Base-by-base conservation (phyloP, 2,888 invertebrate genomes). In the Erpobdella octoculata region DNA sequence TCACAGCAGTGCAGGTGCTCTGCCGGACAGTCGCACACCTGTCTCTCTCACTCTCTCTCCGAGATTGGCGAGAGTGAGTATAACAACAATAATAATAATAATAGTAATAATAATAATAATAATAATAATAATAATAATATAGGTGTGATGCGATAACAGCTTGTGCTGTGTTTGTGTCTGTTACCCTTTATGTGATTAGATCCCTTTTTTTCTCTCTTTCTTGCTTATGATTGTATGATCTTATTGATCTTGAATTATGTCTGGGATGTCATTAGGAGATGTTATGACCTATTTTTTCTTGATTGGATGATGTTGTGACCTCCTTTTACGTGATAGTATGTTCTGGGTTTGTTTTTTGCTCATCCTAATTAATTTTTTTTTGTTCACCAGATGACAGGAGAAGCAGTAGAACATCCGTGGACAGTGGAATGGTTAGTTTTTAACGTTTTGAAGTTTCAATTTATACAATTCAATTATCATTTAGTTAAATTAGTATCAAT, bases 391-490 rank as follows among this genome's bases (percentile, higher is more conserved):
- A 62, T 53, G 64, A 91, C 83, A 88, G 93, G 75, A 89, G 94
- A 79, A 93, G 93, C 76, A 93, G 93, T 78, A 93, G 93, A 76
- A 93, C 93, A 70, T 93, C 93, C 0, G 86, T 94, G 79, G 95
- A 95, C 85, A 93, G 93, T 84, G 94, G 94, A 79, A 93, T 95
- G 82, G 84, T 83, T 75, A 77, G 83, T 79, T 18, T 25, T 59
- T 59, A 6, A 65, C 15, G 33, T 64, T 31, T n/a, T 1, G n/a
- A n/a, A 18, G 46, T 46, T 46, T 3, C 18, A 46, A 3, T n/a
- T 1, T 46, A 3, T 3, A 2, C 21, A 46, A 46, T n/a, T 46
- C 21, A 46, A 3, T 46, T 3, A 3, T 46, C 18, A 46, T n/a
- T n/a, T 46, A 46, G 21, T 5, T n/a, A 46, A 18, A 5, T n/a